phyloP scores from a whole-genome alignment of 2,797 vertebrate genomes.

The Bradypodion pumilum region DNA sequence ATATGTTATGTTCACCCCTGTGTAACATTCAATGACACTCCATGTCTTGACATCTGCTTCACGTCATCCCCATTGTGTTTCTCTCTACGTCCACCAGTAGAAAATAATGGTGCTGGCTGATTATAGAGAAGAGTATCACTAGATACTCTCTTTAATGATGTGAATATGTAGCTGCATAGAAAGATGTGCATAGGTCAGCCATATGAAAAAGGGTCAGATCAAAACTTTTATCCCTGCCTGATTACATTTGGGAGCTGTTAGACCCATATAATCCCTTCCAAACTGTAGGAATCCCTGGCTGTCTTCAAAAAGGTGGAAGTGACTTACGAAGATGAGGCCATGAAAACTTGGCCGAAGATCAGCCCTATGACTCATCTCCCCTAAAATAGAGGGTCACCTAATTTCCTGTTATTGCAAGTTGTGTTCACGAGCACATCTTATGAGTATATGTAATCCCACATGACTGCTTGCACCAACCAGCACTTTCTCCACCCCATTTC shows the following conservation, averaged over 20 bases:
- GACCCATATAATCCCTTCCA: neutral
- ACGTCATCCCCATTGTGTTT: neutral
- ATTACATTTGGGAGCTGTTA: neutral
- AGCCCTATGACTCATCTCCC: no score
- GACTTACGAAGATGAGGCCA: no score
- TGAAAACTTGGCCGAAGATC: no score
- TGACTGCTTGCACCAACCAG: no score
- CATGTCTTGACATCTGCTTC: neutral
- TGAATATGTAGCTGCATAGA: neutral
- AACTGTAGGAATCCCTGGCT: no score
- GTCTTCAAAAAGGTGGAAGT: no score
- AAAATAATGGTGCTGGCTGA: neutral
- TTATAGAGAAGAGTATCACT: neutral
- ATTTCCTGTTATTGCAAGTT: no score
- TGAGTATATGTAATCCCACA: no score
- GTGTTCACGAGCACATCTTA: no score
- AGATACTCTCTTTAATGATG: no score
- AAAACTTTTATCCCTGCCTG: neutral
- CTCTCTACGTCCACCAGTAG: neutral
- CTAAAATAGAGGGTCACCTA: no score
- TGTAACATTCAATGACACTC: neutral
- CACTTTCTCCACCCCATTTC: no score
- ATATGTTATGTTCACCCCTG: neutral
- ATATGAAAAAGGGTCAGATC: neutral
- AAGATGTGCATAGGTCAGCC: neutral